Conservation (phyloP, 1,140 invertebrate species). For the Hypsibius dujardini region DNA sequence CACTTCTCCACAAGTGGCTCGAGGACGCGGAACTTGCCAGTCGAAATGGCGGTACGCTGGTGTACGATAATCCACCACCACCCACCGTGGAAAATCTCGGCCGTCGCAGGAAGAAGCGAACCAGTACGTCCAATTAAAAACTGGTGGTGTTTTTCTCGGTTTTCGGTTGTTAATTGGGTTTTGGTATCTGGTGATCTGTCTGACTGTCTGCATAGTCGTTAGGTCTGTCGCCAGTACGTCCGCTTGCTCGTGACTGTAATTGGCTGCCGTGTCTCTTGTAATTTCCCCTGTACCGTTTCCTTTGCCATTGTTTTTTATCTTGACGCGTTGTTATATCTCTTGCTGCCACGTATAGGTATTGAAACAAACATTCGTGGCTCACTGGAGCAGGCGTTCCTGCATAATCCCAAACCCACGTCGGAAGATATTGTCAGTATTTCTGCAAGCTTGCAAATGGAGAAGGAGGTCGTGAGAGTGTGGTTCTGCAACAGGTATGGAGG, state of each 20-base stretch:
- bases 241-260: too few species aligned
- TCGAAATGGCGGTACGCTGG: conserved; percentile 23
- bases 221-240: too few species aligned
- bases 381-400: conserved; percentile 76
- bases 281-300: too few species aligned
- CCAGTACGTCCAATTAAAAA: too few species aligned
- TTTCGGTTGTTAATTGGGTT: too few species aligned
- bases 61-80: conserved; percentile 50
- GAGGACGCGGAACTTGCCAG: conserved; percentile 80
- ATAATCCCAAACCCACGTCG: conserved; percentile 89
- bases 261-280: too few species aligned
- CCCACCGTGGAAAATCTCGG: conserved; percentile 64
- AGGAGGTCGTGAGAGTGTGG: conserved; percentile 90
- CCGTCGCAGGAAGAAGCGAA: conserved; percentile 82
- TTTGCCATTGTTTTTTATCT: too few species aligned
- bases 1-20: conserved; percentile 87
- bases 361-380: conserved; percentile 80
- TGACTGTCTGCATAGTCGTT: too few species aligned
- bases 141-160: too few species aligned
- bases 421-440: conserved; percentile 83
- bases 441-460: conserved; percentile 85
- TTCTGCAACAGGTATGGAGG: conserved; percentile 65
- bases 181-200: too few species aligned
- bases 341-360: too few species aligned
- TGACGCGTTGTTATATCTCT: too few species aligned